Base-by-base conservation (phyloP, 2,797 vertebrate species). In the Bryconaethiops microstoma region DNA sequence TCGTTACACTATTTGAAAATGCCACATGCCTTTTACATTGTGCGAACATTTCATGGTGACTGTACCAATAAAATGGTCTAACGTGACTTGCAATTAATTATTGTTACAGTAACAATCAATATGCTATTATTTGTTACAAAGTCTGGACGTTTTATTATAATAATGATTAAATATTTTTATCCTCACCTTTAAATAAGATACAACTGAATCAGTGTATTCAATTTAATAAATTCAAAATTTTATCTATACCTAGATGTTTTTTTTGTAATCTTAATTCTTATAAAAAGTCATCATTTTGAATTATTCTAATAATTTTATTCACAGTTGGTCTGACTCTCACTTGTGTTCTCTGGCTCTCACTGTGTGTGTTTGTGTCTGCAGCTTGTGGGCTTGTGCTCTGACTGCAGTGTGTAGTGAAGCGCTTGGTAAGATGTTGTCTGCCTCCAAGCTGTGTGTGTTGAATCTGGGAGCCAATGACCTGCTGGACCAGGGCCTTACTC, bases 381-480 rank as follows among this genome's bases (percentile, higher is more conserved):
- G 94, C 87, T 17, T 93, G 50, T 88, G 73, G 79, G 84, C 65
- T 4, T 96, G 96, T 0, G 21, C 57, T 9, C 84, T 98, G 88
- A 94, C 94, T 0, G 82, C 87, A 0, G 90, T 82, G 0, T 92
- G 94, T 84, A 95, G 95, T 88, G 91, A 92, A 16, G 87, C 90
- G 1, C 75, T 98, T 78, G 81, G 84, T 62, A 79, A 90, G 0
- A 86, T 90, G 64, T 86, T 97, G 87, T 89, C 88, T 2, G 82
- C 77, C 79, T 86, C 88, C 54, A 89, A 87, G 83, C 89, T 98
- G 81, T 80, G 76, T 83, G 90, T 91, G 25, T 90, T 97, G 81
- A 85, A 94, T 7, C 76, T 98, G 0, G 87, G 73, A 0, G 85
- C 29, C 79, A 97, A 97, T 86, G 12, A 85, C 0, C 78, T 98